phyloP scores from a whole-genome alignment of 2,113 vertebrate species.

The Grallaria varia region DNA sequence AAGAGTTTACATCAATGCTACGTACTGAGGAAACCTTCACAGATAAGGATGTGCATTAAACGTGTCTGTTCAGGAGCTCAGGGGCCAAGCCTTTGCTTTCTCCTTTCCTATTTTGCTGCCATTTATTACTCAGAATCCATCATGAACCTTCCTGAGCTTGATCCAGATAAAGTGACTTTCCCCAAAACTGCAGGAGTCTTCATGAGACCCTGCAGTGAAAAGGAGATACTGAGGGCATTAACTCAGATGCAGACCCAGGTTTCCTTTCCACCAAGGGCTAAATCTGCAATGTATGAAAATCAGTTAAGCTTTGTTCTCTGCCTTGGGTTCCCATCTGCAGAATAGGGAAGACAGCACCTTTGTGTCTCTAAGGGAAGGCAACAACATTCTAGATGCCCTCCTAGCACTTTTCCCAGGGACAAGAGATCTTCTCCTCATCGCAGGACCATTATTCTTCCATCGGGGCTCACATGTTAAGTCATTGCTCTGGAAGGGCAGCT shows the following conservation, averaged over 20 bases:
- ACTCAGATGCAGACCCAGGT: background rate
- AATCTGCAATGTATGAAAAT: background rate
- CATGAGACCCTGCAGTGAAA: background rate
- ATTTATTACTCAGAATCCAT: background rate
- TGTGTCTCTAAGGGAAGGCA: background rate
- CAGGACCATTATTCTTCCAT: background rate
- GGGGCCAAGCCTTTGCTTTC: background rate
- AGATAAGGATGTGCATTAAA: background rate
- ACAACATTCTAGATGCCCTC: background rate
- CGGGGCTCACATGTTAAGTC: background rate
- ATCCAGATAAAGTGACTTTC: background rate
- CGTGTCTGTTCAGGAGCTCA: background rate
- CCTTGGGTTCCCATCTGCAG: background rate
- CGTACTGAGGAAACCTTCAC: background rate
- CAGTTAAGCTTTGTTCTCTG: background rate
- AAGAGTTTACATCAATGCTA: background rate
- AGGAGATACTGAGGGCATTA: background rate
- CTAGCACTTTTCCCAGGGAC: background rate
- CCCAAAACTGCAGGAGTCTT: background rate
- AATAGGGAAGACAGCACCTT: background rate
- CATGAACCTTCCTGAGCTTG: background rate
- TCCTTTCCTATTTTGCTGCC: background rate
- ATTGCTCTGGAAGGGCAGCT: background rate
- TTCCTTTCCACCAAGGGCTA: background rate
- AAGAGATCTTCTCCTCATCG: background rate